Base-by-base conservation (phyloP, 2,113 vertebrate species). In the Chascanopsetta lugubris region DNA sequence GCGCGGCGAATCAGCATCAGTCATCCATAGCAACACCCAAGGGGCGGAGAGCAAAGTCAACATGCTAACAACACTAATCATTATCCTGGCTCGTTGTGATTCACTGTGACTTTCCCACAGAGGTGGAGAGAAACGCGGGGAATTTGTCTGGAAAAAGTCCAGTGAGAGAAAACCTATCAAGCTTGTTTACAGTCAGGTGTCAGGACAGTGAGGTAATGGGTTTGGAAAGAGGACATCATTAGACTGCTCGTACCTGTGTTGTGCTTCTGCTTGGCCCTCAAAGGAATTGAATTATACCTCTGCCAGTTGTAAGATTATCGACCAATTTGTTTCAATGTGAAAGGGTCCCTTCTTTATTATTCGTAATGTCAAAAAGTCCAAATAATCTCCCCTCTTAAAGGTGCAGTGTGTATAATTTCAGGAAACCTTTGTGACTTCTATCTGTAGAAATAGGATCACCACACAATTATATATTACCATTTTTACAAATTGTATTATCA, bases 1-100 rank as follows among this genome's bases (percentile, higher is more conserved):
- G 42, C 60, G 72, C 62, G 55, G 54, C 74, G 77, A 45, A 51
- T 38, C 6, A 69, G 65, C 77, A 61, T 78, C 69, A 50, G 64
- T 84, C 77, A 17, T 60, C 62, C 63, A 53, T 46, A 64, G 68
- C 40, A 46, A 55, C 24, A 61, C 76, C 66, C 30, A 8, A 24
- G 61, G 60, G 75, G 47, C 40, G 69, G 60, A 45, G 13, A 70
- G 46, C 18, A 45, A 48, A 75, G 69, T 64, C 62, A 76, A 62
- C 40, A 21, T 65, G 54, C 53, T n/a, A 38, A 55, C 30, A 70
- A 46, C 45, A 69, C 48, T 68, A 45, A 80, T 69, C 72, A 77
- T 74, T 76, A 34, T 67, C 42, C 57, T 80, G 15, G 5, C 56
- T 43, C 36, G 62, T 29, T 62, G 62, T 51, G 50, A 64, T 64